phyloP scores from a whole-genome alignment of 2,888 invertebrate species.

The Hydriomena furcata region DNA sequence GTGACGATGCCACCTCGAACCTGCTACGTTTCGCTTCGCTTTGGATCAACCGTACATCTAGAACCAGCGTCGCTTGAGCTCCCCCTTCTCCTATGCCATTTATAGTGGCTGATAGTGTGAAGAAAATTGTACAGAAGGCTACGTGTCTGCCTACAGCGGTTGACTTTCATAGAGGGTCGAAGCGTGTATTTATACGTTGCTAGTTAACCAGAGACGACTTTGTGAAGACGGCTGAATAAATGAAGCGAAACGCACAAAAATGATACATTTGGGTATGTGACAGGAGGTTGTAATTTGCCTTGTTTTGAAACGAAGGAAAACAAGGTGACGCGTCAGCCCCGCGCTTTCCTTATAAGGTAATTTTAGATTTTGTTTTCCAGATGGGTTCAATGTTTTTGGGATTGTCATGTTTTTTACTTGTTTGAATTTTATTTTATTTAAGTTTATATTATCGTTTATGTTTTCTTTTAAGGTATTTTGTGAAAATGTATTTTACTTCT shows the following conservation, averaged over 20 bases:
- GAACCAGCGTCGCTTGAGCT: conserved; percentile 58
- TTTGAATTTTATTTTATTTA: no score
- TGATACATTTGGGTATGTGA: conserved; percentile 65
- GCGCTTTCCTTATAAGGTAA: conserved; percentile 37
- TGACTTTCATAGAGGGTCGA: conserved; percentile 56
- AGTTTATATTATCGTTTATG: not conserved
- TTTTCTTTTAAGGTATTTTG: no score
- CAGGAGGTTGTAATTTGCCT: conserved; percentile 55
- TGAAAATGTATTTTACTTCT: no score
- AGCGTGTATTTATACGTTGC: conserved; percentile 68
- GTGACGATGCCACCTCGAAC: conserved; percentile 70
- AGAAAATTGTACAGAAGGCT: conserved; percentile 49
- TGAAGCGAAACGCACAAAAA: conserved; percentile 70
- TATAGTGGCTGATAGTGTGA: conserved; percentile 44
- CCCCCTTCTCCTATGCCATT: conserved; percentile 52
- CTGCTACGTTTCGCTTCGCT: conserved; percentile 67
- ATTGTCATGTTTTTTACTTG: conserved; percentile 11
- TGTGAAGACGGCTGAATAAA: conserved; percentile 67
- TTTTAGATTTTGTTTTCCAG: conserved; percentile 39
- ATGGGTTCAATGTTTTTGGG: conserved; percentile 32
- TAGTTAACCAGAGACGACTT: conserved; percentile 68
- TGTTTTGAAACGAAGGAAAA: conserved; percentile 50
- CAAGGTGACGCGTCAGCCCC: conserved; percentile 54
- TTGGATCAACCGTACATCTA: conserved; percentile 52
- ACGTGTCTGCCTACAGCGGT: conserved; percentile 57